Evolutionary conservation across 2,888 invertebrate genomes (phyloP), one percentile per base, ranked within the genome.

Genomic region (Brenthis ino): DNA sequence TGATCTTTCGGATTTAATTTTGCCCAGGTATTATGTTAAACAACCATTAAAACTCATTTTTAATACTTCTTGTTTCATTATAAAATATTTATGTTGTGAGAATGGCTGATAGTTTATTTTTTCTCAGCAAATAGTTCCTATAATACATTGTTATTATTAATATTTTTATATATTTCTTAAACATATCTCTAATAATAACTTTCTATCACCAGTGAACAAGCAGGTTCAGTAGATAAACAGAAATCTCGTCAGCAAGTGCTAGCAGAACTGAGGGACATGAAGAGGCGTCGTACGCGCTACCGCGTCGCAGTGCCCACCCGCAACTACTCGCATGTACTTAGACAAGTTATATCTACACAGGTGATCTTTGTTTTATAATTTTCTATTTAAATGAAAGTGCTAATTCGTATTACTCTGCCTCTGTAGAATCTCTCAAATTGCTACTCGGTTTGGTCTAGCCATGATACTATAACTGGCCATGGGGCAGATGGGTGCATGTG

Each of bases 341-440:
- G 94, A 2, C 94, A 94, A 76, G 92, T 95, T 53, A 95, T 95
- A 74, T 87, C 83, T 80, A 94, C 93, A 77, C 96, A 90, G 87
- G 93, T 91, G 24, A 11, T 47, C 28, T 55, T 51, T 8, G 61
- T 43, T 63, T 51, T 20, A 12, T 12, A 33, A n/a, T 37, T 37
- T 37, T 24, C 12, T 54, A 28, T 24, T 54, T 24, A 43, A 43
- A 37, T 6, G 1, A 8, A 8, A 37, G 11, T 8, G 37, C 37
- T 43, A 43, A 11, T 43, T 11, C 2, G 8, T 11, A 37, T 37
- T 3, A 4, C 28, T 28, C 28, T 28, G 28, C 28, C 28, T 28
- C 28, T 28, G 3, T 4, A 28, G 28, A 28, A 28, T 28, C 16
- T 28, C 4, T 28, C 28, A 28, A 28, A 4, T 28, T 28, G 28